Base-by-base conservation (phyloP, 2,797 vertebrate genomes). In the Sorex maritimensis region DNA sequence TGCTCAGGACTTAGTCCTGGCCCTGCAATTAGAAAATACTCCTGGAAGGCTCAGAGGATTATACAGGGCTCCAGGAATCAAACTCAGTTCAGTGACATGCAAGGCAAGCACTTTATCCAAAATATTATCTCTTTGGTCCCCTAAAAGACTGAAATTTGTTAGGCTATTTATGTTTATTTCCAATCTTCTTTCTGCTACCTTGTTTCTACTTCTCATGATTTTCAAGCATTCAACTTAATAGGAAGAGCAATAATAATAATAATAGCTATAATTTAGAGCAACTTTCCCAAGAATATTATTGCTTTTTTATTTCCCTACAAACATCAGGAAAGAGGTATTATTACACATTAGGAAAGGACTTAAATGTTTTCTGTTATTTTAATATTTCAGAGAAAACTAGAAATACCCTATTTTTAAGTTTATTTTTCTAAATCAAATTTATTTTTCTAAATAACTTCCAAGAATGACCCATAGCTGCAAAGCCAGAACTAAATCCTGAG, bases 151-250 rank as follows among this genome's bases (percentile, higher is more conserved):
- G 3, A 7, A 79, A 85, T 93, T 55, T 68, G n/a, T 74, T 55
- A 73, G 15, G 15, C 34, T 80, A 7, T 74, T 78, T 96, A 89
- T 61, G 30, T 75, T 95, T 92, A 86, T 61, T 55, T 55, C 52
- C 17, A 14, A 14, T 55, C 12, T 55, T 55, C 14, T 55, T 28
- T 81, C 23, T 84, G 71, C 52, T 80, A 30, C 28, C 24, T 90
- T 69, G 34, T 78, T 10, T 14, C 24, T 52, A 30, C 13, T 81
- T 94, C 58, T 46, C 23, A 81, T 67, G 92, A 74, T 52, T 79
- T 79, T 1, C 67, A 69, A 82, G 78, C n/a, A n/a, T 81, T 72
- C n/a, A 34, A 5, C 19, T 7, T 82, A 68, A n/a, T 8, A 49
- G 55, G 23, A 86, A 86, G n/a, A 89, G 30, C 44, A 71, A 55